A percentile compares a stretch with the other conserved stretches of the same genome.
Conservation (phyloP, 2,797 vertebrate genomes). For the Rousettus madagascariensis region DNA sequence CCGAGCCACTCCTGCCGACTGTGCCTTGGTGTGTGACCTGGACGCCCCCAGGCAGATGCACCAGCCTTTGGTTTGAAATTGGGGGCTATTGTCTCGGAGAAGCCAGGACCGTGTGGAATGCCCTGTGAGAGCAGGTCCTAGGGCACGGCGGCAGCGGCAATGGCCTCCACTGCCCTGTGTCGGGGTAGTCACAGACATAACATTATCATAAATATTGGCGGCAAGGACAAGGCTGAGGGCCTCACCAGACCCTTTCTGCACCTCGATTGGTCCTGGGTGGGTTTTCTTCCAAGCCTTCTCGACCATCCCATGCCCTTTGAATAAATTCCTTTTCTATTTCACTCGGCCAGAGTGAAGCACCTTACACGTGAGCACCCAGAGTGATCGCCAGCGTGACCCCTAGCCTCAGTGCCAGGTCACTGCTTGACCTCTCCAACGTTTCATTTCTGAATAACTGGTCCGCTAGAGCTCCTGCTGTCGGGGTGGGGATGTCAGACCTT, state of each 20-base stretch:
- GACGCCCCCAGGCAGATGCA: not conserved
- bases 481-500: not conserved
- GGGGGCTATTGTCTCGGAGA: not conserved
- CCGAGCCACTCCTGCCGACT: not conserved
- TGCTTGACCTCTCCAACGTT: not conserved
- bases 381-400: not conserved
- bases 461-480: not conserved
- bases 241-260: not conserved
- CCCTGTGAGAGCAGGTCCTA: not conserved
- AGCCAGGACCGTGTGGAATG: not conserved
- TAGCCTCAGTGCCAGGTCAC: not conserved
- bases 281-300: not conserved
- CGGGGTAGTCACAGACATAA: not conserved
- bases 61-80: not conserved
- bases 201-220: not conserved
- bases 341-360: not conserved
- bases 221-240: fast-evolving
- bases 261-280: not conserved
- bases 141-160: too few species aligned
- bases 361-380: not conserved
- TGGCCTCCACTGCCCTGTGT: not conserved
- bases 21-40: not conserved
- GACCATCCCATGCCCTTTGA: not conserved
- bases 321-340: not conserved
- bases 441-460: not conserved